Base-by-base conservation (phyloP, 2,113 vertebrate species). In the Alethe castanea region DNA sequence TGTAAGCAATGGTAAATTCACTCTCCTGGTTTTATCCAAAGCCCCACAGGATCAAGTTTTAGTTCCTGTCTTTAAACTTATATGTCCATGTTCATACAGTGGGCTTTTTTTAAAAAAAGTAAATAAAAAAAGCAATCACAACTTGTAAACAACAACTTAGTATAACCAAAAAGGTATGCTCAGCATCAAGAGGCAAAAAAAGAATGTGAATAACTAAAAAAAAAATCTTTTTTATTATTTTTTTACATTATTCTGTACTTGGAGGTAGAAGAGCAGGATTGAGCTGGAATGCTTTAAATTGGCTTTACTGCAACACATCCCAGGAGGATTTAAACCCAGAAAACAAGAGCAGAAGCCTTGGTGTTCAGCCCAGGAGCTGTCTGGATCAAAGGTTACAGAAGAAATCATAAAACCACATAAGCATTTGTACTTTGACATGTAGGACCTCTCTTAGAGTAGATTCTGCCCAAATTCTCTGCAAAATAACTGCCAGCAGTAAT, bases 301-400 rank as follows among this genome's bases (percentile, higher is more conserved):
- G 23, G 26, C 52, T 88, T 86, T 74, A 45, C 54, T 77, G 54
- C 71, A 65, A 47, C 38, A 28, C 26, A 33, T 31, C 64, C 47
- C 86, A 29, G 52, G n/a, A 94, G 69, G 38, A 71, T 73, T 86
- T 64, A 64, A 94, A 76, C 12, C 24, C 53, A 18, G 54, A 40
- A 76, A 74, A 81, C 1, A 8, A n/a, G 67, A 70, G 76, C 80
- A 81, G 91, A 61, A 78, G 74, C 61, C 57, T 26, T 66, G 61
- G 52, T 52, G 65, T 23, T 45, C 67, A 87, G 81, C 36, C 53
- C 83, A 44, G 33, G 64, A 72, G 33, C 57, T 66, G 36, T 47
- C 52, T 71, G 86, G 81, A 72, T 65, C 83, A 87, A 53, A 74
- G 45, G 73, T 67, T 57, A 71, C 50, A 54, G n/a, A 89, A n/a